phyloP scores from a whole-genome alignment of 1,140 invertebrate genomes.

The Armadillidium nasatum region DNA sequence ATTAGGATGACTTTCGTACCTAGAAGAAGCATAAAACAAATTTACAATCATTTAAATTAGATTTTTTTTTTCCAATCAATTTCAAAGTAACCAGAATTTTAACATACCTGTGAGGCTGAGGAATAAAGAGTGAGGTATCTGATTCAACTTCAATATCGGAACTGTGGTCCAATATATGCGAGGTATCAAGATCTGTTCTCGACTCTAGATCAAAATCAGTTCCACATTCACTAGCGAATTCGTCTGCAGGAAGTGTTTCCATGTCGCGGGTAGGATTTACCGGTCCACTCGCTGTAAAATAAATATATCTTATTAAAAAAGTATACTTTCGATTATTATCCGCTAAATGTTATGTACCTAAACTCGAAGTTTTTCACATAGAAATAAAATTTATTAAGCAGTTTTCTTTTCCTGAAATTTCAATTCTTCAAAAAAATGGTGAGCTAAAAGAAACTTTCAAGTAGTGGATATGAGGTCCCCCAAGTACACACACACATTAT shows the following conservation, averaged over 20 bases:
- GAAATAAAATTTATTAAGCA: neutral
- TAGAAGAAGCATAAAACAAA: slow-evolving; percentile 49
- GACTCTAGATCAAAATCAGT: slow-evolving; percentile 57
- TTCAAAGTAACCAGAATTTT: too few species aligned
- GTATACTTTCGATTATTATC: too few species aligned
- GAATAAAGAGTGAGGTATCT: slow-evolving; percentile 57
- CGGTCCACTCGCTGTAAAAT: slow-evolving; percentile 35
- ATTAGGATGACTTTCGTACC: slow-evolving; percentile 75
- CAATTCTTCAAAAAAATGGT: too few species aligned
- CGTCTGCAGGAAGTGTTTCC: slow-evolving; percentile 64
- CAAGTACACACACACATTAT: too few species aligned
- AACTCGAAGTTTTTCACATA: too few species aligned
- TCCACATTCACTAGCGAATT: slow-evolving; percentile 65
- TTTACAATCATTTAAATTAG: too few species aligned
- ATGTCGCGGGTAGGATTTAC: slow-evolving; percentile 61
- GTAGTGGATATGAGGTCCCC: too few species aligned
- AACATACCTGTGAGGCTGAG: slow-evolving; percentile 40
- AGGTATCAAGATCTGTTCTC: slow-evolving; percentile 55
- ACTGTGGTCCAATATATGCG: slow-evolving; percentile 55
- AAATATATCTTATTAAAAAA: neutral
- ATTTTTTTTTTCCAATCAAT: too few species aligned
- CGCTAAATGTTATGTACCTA: too few species aligned
- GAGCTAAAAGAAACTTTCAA: too few species aligned
- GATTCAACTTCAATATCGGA: slow-evolving; percentile 59
- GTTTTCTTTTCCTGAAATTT: too few species aligned